phyloP scores from a whole-genome alignment of 1,140 invertebrate genomes.

The Eriosoma lanigerum region DNA sequence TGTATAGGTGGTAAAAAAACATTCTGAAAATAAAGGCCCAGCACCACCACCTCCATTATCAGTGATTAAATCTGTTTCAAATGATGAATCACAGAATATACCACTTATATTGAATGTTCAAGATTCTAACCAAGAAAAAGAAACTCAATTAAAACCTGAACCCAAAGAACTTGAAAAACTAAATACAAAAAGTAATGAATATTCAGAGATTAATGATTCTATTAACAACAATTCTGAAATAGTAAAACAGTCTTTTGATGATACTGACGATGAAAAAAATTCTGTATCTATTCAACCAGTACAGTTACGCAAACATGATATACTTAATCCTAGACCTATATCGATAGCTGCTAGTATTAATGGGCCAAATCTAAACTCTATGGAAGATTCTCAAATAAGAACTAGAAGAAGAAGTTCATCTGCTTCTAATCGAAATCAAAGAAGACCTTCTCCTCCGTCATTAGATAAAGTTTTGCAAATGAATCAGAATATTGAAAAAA shows the following conservation, averaged over 20 bases:
- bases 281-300: constrained; percentile 7
- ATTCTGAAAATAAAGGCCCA: constrained; percentile 67
- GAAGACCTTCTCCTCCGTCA: constrained; percentile 56
- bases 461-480: constrained; percentile 54
- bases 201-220: constrained; percentile 21
- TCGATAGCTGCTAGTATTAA: constrained; percentile 21
- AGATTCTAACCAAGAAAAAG: constrained; percentile 2
- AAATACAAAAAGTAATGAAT: not conserved
- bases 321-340: constrained; percentile 12
- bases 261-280: not conserved
- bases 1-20: constrained; percentile 48
- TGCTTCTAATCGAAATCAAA: constrained; percentile 55
- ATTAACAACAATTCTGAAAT: constrained; percentile 40
- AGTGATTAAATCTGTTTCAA: constrained; percentile 6
- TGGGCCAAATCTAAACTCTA: constrained; percentile 1
- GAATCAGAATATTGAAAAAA: constrained; percentile 46
- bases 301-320: constrained; percentile 33
- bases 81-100: constrained; percentile 4
- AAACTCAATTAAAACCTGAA: not conserved
- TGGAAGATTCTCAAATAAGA: constrained; percentile 26
- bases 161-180: not conserved
- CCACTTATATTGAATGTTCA: constrained; percentile 29
- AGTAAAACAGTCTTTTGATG: not conserved
- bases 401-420: constrained; percentile 55
- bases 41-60: constrained; percentile 66